These are phyloP conservation scores for Malachius bipustulatus DNA, from an alignment of 2,888 invertebrate species.

Conservation along the genomic window DNA sequence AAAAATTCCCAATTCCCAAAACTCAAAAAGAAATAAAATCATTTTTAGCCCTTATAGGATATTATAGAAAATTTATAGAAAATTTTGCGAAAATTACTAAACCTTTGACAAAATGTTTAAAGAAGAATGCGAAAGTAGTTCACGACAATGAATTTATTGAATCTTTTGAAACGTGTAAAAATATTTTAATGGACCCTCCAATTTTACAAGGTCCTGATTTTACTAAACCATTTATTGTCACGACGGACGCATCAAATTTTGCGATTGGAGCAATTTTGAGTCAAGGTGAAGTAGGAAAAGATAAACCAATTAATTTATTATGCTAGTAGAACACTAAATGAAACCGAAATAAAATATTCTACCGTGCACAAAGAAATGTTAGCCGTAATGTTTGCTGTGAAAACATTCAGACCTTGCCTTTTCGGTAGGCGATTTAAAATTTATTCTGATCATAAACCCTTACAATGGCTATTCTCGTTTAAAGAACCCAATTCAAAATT, in stretches of 20 bases:
- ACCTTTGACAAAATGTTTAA: too few relatives aligned
- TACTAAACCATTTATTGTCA: too few relatives aligned
- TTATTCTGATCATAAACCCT: constrained; percentile 8
- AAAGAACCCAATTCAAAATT: constrained; percentile 6
- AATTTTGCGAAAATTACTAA: too few relatives aligned
- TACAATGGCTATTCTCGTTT: constrained; percentile 6
- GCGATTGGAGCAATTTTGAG: neutral
- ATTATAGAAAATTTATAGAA: too few relatives aligned
- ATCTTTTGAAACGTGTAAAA: too few relatives aligned
- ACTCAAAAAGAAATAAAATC: too few relatives aligned
- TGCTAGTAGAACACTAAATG: neutral
- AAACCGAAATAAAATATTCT: constrained; percentile 8
- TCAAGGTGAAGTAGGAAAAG: neutral
- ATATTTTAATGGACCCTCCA: too few relatives aligned
- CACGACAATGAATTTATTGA: too few relatives aligned
- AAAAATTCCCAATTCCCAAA: too few relatives aligned
- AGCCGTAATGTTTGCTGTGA: constrained; percentile 7
- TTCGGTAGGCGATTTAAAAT: constrained; percentile 9
- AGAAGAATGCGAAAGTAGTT: too few relatives aligned
- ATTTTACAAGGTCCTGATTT: too few relatives aligned
- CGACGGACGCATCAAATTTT: neutral
- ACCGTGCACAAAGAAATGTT: constrained; percentile 8
- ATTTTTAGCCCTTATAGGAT: too few relatives aligned
- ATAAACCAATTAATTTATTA: constrained; percentile 7
- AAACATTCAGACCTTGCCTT: constrained; percentile 9